Evolutionary conservation across 1,140 invertebrate genomes (phyloP).

Genomic region (Melanaphis sacchari): DNA sequence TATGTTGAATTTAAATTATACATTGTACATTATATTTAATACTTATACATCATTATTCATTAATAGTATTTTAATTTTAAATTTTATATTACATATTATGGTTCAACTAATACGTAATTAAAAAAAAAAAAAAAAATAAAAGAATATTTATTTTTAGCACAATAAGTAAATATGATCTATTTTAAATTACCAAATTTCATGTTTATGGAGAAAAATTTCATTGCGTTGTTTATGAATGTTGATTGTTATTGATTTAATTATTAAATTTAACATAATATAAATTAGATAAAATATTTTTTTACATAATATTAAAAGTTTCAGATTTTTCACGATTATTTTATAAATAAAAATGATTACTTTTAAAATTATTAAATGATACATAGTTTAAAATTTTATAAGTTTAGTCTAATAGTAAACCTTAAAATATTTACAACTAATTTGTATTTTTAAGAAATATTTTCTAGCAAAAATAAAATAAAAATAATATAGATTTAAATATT

Average conservation of each 20-base stretch:
- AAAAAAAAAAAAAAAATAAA: neutral
- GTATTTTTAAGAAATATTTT: too few species aligned
- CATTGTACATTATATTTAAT: neutral
- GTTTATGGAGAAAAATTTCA: neutral
- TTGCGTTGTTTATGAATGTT: neutral
- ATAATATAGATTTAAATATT: too few species aligned
- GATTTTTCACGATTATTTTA: too few species aligned
- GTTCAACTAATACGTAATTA: neutral
- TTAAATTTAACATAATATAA: too few species aligned
- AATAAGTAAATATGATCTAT: neutral
- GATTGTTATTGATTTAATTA: neutral
- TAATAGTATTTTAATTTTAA: neutral
- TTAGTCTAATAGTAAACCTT: too few species aligned
- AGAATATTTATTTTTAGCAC: neutral
- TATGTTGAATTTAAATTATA: too few species aligned
- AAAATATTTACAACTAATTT: too few species aligned
- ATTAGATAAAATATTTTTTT: too few species aligned
- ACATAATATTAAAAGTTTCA: too few species aligned
- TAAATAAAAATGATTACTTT: too few species aligned
- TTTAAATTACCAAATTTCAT: neutral
- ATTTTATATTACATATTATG: neutral
- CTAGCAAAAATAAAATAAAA: too few species aligned
- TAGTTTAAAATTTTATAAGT: neutral
- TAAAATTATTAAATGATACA: too few species aligned
- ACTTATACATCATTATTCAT: neutral